phyloP scores from a whole-genome alignment of 2,888 invertebrate species.

The Mimas tiliae region DNA sequence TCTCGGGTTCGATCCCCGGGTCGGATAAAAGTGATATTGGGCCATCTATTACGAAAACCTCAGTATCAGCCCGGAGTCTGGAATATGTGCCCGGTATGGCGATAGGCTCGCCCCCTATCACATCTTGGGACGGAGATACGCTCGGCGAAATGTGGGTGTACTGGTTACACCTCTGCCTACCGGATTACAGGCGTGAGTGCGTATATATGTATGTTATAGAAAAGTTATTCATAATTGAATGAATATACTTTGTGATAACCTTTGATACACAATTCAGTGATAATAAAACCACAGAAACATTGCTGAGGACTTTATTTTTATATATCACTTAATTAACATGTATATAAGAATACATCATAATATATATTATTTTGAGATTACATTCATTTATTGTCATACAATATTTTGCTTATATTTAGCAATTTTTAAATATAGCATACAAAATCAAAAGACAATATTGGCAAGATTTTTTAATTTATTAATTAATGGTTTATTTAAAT shows the following conservation, averaged over 20 bases:
- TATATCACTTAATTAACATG: constrained; percentile 53
- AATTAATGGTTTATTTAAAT: no score
- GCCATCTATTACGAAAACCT: no score
- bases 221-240: not conserved
- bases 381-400: constrained; percentile 63
- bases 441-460: not conserved
- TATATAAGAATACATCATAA: constrained; percentile 44
- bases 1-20: no score
- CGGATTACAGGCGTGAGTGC: no score
- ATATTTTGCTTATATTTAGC: not conserved
- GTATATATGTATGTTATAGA: not conserved
- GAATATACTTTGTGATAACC: not conserved
- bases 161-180: no score
- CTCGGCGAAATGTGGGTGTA: no score
- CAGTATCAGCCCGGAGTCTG: no score
- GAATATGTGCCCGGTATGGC: no score
- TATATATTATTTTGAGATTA: constrained; percentile 55
- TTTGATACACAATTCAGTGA: constrained; percentile 1
- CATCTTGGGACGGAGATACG: no score
- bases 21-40: no score
- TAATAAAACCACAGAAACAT: constrained; percentile 42
- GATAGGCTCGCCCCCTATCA: no score
- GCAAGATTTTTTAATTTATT: no score
- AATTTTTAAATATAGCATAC: not conserved
- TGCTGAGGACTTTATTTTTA: constrained; percentile 36